Evolutionary conservation across 2,113 vertebrate genomes (phyloP).

Genomic region (Stegostoma tigrinum): DNA sequence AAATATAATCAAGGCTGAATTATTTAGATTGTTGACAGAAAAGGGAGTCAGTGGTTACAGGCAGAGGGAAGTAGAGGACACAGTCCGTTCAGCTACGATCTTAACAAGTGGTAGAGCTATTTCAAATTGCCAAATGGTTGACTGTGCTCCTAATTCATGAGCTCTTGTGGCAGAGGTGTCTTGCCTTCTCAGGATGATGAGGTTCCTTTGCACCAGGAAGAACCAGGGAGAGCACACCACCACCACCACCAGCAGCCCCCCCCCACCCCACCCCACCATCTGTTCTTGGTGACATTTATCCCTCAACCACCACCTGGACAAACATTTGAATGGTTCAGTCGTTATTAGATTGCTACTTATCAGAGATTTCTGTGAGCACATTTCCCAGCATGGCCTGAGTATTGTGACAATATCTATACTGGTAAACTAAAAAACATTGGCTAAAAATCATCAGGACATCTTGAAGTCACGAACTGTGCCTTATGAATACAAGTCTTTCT

Average conservation of each 20-base stretch:
- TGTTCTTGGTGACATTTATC: background rate
- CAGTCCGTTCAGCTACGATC: too few species aligned
- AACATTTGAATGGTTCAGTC: background rate
- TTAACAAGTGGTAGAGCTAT: too few species aligned
- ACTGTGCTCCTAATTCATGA: too few species aligned
- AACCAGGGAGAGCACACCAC: background rate
- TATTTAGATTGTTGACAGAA: too few species aligned
- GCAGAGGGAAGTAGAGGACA: too few species aligned
- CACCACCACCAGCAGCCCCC: too few species aligned
- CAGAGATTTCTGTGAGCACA: background rate
- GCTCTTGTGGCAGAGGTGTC: too few species aligned
- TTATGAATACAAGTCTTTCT: background rate
- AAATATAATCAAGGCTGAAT: too few species aligned
- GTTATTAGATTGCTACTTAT: background rate
- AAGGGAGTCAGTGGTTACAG: too few species aligned
- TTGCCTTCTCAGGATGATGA: too few species aligned
- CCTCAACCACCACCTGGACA: background rate
- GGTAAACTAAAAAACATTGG: background rate
- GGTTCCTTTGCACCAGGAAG: background rate
- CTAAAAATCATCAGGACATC: background rate
- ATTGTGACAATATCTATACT: background rate
- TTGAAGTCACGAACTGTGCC: background rate
- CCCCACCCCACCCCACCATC: too few species aligned
- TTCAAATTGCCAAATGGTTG: too few species aligned
- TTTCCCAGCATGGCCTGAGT: background rate